A percentile compares a stretch with the other conserved stretches of the same genome.
Conservation (phyloP, 1,140 invertebrate species). For the Ectropis grisescens region DNA sequence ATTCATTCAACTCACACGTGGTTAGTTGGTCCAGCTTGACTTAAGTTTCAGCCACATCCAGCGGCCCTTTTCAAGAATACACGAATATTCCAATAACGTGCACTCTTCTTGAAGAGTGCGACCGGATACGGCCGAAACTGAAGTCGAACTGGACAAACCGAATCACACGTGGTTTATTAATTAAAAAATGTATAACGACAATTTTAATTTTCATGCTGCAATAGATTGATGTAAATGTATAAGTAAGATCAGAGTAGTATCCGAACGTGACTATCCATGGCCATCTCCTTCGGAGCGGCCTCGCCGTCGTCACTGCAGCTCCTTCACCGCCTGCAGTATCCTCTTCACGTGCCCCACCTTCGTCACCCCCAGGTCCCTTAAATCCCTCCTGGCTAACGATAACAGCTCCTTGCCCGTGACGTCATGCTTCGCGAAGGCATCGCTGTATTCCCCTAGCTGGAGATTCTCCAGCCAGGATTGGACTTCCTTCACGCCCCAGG, state of each 20-base stretch:
- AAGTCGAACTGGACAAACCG: too few relatives aligned
- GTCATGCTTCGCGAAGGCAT: conserved; percentile 90
- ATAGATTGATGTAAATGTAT: too few relatives aligned
- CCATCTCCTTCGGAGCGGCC: conserved; percentile 58
- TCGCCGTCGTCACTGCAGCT: conserved; percentile 73
- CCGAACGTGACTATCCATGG: conserved; percentile 51
- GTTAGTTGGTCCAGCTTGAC: too few relatives aligned
- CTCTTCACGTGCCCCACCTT: conserved; percentile 96
- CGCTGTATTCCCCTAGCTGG: conserved; percentile 89
- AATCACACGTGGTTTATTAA: too few relatives aligned
- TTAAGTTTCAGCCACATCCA: too few relatives aligned
- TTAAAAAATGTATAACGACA: too few relatives aligned
- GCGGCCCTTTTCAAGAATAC: too few relatives aligned
- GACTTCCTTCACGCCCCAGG: conserved; percentile 81
- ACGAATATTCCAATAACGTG: too few relatives aligned
- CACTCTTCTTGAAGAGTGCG: too few relatives aligned
- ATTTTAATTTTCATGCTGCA: too few relatives aligned
- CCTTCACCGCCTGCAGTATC: conserved; percentile 92
- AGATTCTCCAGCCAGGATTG: conserved; percentile 89
- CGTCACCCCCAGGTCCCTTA: conserved; percentile 91
- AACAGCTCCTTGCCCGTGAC: conserved; percentile 92
- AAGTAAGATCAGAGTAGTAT: conserved; percentile 9
- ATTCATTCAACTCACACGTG: too few relatives aligned
- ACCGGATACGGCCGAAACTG: too few relatives aligned
- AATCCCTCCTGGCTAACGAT: conserved; percentile 85